phyloP scores from a whole-genome alignment of 2,113 vertebrate species.

The Phyllostomus discolor region DNA sequence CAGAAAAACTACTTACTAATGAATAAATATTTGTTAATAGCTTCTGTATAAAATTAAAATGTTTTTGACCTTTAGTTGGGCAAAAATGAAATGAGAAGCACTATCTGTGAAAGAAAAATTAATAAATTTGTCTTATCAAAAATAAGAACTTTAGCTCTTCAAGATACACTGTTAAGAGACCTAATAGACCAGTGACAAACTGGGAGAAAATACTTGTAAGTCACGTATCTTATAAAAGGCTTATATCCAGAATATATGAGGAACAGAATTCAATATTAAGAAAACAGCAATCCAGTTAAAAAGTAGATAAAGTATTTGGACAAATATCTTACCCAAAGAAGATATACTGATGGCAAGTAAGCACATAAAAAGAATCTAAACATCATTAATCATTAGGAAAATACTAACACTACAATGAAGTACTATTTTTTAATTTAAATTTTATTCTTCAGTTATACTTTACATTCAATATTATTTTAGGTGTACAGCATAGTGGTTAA shows the following conservation, averaged over 20 bases:
- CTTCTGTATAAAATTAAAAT: neutral
- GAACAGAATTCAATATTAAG: neutral
- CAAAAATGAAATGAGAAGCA: neutral
- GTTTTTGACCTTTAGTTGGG: neutral
- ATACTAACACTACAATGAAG: neutral
- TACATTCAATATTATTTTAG: neutral
- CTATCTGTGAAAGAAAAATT: neutral
- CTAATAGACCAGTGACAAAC: neutral
- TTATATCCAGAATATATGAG: neutral
- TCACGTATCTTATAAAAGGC: neutral
- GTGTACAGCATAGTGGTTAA: neutral
- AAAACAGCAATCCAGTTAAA: neutral
- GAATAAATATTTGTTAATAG: constrained; percentile 26
- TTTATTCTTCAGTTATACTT: neutral
- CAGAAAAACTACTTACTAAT: neutral
- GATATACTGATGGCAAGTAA: neutral
- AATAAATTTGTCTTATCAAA: neutral
- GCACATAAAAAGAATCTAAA: neutral
- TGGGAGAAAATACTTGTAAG: neutral
- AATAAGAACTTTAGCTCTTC: neutral
- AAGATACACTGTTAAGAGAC: neutral
- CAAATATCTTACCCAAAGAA: neutral
- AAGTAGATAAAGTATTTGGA: neutral
- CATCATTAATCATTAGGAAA: constrained; percentile 24
- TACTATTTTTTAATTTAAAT: neutral